Conservation (phyloP, 2,113 vertebrate genomes). For the Melanerpes aurifrons region DNA sequence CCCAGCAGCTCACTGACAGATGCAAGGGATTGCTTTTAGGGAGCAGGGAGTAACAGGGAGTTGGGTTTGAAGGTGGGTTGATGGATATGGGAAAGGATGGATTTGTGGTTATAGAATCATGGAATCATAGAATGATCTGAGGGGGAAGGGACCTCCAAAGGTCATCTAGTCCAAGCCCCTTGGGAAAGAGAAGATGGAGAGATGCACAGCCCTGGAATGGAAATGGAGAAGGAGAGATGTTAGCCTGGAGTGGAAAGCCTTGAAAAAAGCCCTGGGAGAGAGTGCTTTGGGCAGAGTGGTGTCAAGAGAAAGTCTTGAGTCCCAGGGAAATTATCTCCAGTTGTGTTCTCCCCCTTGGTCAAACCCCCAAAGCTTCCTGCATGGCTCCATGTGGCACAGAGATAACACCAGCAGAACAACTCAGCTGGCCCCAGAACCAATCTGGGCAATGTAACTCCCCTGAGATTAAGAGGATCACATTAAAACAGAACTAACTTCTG, state of each 20-base stretch:
- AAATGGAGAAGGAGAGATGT: background rate
- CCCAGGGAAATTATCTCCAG: background rate
- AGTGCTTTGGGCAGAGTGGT: background rate
- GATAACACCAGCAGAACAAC: constrained; percentile 1
- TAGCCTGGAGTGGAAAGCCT: background rate
- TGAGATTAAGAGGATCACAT: background rate
- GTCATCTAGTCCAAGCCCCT: background rate
- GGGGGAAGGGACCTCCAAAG: no score
- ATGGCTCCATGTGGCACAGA: background rate
- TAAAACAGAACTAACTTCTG: background rate
- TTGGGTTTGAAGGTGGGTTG: no score
- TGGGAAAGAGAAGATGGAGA: background rate
- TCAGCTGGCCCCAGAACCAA: background rate
- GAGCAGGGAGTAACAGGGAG: background rate
- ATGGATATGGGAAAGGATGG: background rate
- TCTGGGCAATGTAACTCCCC: background rate
- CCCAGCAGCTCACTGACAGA: background rate
- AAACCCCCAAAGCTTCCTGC: background rate
- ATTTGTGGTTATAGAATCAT: background rate
- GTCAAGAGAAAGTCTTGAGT: background rate
- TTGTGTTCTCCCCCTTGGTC: background rate
- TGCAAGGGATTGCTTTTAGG: background rate
- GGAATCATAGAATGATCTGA: background rate
- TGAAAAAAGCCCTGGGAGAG: background rate
- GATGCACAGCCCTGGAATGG: background rate